phyloP scores from a whole-genome alignment of 2,113 vertebrate genomes.

The Lasiurus cinereus region DNA sequence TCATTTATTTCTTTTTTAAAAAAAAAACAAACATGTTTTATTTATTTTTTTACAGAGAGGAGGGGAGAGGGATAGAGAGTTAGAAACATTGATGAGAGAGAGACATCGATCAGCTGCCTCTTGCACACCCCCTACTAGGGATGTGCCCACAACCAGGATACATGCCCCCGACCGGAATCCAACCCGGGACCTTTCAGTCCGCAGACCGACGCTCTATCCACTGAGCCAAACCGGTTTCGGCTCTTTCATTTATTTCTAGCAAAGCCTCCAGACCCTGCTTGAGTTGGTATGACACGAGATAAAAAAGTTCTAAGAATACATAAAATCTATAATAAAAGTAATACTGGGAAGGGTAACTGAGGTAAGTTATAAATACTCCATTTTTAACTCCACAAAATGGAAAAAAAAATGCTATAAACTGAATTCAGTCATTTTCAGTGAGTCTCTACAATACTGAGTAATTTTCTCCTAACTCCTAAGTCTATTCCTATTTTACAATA shows the following conservation, averaged over 20 bases:
- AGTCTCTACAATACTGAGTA: neutral
- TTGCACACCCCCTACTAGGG: too few species aligned
- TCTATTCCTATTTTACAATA: neutral
- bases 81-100: too few species aligned
- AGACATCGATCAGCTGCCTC: too few species aligned
- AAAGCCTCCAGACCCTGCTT: neutral
- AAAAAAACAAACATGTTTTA: too few species aligned
- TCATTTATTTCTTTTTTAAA: neutral
- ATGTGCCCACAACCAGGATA: too few species aligned
- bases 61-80: too few species aligned
- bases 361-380: neutral
- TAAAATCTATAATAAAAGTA: conserved; percentile 25
- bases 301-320: neutral
- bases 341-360: neutral
- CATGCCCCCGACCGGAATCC: too few species aligned
- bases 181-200: too few species aligned
- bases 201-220: too few species aligned
- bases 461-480: neutral
- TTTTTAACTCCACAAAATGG: neutral
- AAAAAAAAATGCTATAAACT: conserved; percentile 17
- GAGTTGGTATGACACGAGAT: neutral
- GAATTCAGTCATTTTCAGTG: conserved; percentile 54
- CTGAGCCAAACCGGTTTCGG: too few species aligned
- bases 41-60: too few species aligned
- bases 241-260: neutral